phyloP scores from a whole-genome alignment of 2,888 invertebrate species.

The Branchellion lobata region DNA sequence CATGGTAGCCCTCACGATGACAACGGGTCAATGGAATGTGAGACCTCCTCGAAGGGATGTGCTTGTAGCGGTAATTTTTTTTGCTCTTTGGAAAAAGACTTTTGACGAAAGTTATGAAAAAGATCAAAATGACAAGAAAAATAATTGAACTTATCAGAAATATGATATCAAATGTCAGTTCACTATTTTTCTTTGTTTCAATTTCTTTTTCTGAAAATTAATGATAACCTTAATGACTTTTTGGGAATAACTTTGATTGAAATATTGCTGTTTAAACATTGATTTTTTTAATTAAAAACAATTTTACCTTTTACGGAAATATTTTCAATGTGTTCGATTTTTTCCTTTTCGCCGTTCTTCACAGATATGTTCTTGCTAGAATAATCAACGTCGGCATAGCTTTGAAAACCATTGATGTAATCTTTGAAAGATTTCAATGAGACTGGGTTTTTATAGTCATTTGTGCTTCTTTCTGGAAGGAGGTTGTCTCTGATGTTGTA shows the following conservation, averaged over 20 bases:
- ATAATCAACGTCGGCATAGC: too few species aligned
- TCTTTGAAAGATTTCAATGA: too few species aligned
- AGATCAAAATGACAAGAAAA: background rate
- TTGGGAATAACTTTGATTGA: too few species aligned
- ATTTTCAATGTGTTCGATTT: background rate
- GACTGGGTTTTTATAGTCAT: too few species aligned
- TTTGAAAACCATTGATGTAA: too few species aligned
- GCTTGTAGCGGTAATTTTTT: constrained; percentile 4
- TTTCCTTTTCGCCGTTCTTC: background rate
- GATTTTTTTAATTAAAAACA: background rate
- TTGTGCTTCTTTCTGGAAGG: too few species aligned
- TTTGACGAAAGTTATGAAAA: background rate
- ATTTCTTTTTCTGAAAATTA: too few species aligned
- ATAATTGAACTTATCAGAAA: background rate
- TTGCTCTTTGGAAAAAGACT: background rate
- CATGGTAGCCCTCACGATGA: background rate
- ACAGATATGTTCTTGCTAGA: too few species aligned
- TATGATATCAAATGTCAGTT: background rate
- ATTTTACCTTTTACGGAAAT: background rate
- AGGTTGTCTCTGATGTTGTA: too few species aligned
- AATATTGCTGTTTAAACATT: constrained; percentile 6
- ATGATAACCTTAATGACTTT: too few species aligned
- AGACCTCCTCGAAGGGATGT: background rate
- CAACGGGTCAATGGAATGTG: background rate
- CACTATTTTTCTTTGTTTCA: background rate